Conservation (phyloP, 2,113 vertebrate species). For the Rhegmatorhina hoffmannsi region DNA sequence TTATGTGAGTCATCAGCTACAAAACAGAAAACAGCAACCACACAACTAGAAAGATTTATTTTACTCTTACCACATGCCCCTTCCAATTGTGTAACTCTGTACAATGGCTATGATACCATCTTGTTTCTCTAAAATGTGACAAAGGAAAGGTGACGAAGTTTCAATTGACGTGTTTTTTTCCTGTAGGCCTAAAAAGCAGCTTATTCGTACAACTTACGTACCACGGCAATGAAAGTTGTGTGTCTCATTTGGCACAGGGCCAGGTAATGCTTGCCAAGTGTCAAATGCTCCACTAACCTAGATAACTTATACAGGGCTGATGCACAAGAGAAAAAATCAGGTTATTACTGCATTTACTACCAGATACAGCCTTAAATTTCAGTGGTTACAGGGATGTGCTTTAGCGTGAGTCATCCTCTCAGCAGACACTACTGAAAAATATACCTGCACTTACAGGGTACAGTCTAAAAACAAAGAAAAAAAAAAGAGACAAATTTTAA, state of each 20-base stretch:
- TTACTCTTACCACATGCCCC: neutral
- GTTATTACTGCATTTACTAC: neutral
- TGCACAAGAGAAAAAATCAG: neutral
- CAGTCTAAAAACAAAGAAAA: neutral
- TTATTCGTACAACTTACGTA: neutral
- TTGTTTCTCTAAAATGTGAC: neutral
- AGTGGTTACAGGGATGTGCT: neutral
- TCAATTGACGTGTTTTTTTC: neutral
- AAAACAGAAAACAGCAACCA: slow-evolving; percentile 8
- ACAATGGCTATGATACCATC: neutral
- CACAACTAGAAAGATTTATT: neutral
- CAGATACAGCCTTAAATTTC: neutral
- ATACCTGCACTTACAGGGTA: neutral
- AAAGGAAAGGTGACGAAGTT: slow-evolving; percentile 5
- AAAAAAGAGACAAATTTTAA: neutral
- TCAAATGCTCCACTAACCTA: slow-evolving; percentile 27
- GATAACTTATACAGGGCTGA: neutral
- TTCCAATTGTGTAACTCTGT: neutral
- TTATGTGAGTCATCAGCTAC: slow-evolving; percentile 4
- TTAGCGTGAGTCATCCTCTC: neutral
- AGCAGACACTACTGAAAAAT: neutral
- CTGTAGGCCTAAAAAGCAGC: neutral
- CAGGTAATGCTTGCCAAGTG: neutral
- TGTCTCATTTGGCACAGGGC: neutral
- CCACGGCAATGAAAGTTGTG: neutral